These are phyloP conservation scores for Stegodyphus mimosarum DNA, from an alignment of 1,140 invertebrate species.

Conservation along the genomic window DNA sequence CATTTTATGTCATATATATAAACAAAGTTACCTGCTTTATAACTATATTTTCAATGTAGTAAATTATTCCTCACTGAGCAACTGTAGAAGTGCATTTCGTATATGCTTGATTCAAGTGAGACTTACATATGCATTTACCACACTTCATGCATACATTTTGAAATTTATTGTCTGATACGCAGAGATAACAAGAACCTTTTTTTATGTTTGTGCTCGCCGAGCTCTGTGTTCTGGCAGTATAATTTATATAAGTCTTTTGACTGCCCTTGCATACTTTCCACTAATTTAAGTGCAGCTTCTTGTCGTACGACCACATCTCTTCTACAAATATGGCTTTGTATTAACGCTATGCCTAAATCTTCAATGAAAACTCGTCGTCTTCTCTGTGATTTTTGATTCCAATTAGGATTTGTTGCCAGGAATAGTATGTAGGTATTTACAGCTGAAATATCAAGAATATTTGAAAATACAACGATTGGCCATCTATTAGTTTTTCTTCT, in stretches of 20 bases:
- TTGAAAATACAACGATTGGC: slow-evolving; percentile 12
- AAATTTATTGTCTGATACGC: too few relatives aligned
- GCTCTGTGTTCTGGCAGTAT: neutral
- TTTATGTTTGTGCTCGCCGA: neutral
- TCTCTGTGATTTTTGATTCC: neutral
- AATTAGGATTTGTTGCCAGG: neutral
- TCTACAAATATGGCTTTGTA: neutral
- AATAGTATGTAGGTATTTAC: neutral
- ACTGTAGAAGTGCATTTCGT: too few relatives aligned
- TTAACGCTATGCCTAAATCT: neutral
- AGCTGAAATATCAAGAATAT: neutral
- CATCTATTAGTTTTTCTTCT: neutral
- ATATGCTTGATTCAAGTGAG: too few relatives aligned
- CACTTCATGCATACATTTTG: too few relatives aligned
- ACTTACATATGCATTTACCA: too few relatives aligned
- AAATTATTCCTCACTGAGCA: too few relatives aligned
- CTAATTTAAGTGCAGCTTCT: neutral
- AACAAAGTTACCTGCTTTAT: too few relatives aligned
- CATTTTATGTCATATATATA: too few relatives aligned
- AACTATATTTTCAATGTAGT: too few relatives aligned
- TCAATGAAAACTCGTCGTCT: neutral
- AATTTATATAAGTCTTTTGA: neutral
- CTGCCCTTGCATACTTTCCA: neutral
- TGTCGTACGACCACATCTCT: neutral
- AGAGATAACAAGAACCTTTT: neutral